A percentile compares a stretch with the other conserved stretches of the same genome.
Evolutionary conservation across 2,888 invertebrate genomes (phyloP).

Genomic region (Crossocerus cetratus): DNA sequence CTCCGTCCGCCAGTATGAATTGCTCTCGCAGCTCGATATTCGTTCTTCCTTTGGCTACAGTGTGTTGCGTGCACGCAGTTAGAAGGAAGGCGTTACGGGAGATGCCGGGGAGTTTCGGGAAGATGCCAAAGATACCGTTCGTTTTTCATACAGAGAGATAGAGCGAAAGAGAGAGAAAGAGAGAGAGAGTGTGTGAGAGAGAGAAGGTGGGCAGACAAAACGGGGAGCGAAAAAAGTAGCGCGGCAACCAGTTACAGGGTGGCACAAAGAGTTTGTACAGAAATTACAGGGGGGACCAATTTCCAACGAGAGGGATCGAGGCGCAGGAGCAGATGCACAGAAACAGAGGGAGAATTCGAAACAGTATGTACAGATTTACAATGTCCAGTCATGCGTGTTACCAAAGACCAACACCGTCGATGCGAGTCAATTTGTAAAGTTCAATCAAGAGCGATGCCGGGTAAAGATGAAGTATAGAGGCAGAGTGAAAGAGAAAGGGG

Average conservation of each 20-base stretch:
- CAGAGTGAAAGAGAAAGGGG: not conserved
- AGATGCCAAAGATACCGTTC: slow-evolving; percentile 52
- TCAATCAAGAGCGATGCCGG: slow-evolving; percentile 20
- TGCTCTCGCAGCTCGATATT: slow-evolving; percentile 99
- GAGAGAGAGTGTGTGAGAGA: slow-evolving; percentile 37
- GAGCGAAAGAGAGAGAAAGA: slow-evolving; percentile 1
- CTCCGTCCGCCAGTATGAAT: slow-evolving; percentile 98
- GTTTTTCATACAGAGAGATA: slow-evolving; percentile 16
- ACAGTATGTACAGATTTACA: slow-evolving; percentile 50
- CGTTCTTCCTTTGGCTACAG: slow-evolving; percentile 98
- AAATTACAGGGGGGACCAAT: slow-evolving; percentile 6
- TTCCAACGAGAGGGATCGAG: slow-evolving; percentile 35
- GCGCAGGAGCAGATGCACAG: slow-evolving; percentile 23
- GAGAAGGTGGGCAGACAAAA: slow-evolving; percentile 12
- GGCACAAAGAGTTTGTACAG: slow-evolving; percentile 4
- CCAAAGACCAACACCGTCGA: not conserved
- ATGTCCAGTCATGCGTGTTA: slow-evolving; percentile 59
- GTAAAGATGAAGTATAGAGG: slow-evolving; percentile 19
- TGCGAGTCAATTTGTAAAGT: not conserved
- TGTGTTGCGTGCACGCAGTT: slow-evolving; percentile 77
- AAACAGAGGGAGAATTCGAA: slow-evolving; percentile 33
- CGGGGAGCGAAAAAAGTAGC: not conserved
- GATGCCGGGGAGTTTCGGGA: slow-evolving; percentile 56
- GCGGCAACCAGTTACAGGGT: not conserved
- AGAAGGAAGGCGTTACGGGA: slow-evolving; percentile 62